Percentiles rank a stretch among this genome's conserved stretches.
Conservation (phyloP, 2,888 invertebrate species). For the Chrysolina oricalcia region DNA sequence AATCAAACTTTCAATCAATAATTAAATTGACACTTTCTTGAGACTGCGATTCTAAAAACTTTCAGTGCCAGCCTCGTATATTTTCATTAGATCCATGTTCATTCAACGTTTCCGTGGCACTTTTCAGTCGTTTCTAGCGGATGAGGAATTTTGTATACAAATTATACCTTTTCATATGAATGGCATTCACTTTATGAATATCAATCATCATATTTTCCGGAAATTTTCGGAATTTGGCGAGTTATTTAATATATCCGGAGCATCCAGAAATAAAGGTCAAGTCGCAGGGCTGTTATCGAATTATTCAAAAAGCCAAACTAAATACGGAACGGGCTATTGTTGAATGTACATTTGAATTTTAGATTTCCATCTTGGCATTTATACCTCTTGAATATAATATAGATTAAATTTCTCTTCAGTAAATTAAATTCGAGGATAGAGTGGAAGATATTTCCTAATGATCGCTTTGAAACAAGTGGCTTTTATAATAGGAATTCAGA, state of each 20-base stretch:
- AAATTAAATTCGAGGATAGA: neutral
- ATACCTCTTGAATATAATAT: conserved; percentile 23
- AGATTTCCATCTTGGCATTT: conserved; percentile 38
- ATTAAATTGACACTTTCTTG: no score
- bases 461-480: neutral
- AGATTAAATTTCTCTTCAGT: neutral
- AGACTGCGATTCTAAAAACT: neutral
- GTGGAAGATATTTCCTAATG: neutral
- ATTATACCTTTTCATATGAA: conserved; percentile 52
- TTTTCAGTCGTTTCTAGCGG: neutral
- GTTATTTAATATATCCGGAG: conserved; percentile 61
- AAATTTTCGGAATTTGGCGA: conserved; percentile 56
- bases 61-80: no score
- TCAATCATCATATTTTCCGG: conserved; percentile 57
- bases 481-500: neutral
- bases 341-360: conserved; percentile 47
- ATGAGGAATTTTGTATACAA: conserved; percentile 53
- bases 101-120: conserved; percentile 3
- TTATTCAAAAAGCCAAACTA: conserved; percentile 45
- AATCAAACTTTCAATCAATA: no score
- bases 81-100: neutral
- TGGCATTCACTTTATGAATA: conserved; percentile 58
- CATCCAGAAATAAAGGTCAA: conserved; percentile 57
- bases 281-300: conserved; percentile 37
- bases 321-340: conserved; percentile 46